Evolutionary conservation across 2,888 invertebrate species (phyloP).

Genomic region (Morpho helenor): DNA sequence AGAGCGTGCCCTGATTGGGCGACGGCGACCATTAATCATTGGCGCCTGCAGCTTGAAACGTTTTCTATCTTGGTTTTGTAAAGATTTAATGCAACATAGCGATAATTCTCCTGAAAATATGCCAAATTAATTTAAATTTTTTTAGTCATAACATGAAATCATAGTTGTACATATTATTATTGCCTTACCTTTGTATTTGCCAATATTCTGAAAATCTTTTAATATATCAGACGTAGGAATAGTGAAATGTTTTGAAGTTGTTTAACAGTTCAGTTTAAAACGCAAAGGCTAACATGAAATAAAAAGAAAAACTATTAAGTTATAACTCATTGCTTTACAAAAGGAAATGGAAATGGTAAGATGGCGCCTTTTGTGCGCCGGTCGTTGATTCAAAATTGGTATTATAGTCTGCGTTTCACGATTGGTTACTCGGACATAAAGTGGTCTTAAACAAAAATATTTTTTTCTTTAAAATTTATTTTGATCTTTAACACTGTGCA

Average conservation of each 20-base stretch:
- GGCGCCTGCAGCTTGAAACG: slow-evolving; percentile 47
- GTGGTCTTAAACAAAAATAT: slow-evolving; percentile 22
- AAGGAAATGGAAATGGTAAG: slow-evolving; percentile 31
- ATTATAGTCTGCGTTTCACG: slow-evolving; percentile 30
- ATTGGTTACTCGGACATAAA: slow-evolving; percentile 36
- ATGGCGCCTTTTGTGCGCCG: slow-evolving; percentile 37
- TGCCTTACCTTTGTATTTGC: too few species aligned
- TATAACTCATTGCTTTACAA: slow-evolving; percentile 2
- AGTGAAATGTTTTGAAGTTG: too few species aligned
- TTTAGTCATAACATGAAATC: neutral
- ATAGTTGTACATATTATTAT: too few species aligned
- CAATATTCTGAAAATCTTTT: too few species aligned
- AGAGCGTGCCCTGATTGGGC: slow-evolving; percentile 62
- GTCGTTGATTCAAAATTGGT: slow-evolving; percentile 34
- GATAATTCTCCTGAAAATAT: slow-evolving; percentile 17
- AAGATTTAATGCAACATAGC: slow-evolving; percentile 21
- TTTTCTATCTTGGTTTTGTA: slow-evolving; percentile 29
- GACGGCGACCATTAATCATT: slow-evolving; percentile 57
- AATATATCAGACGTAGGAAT: too few species aligned
- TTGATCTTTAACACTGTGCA: slow-evolving; percentile 14
- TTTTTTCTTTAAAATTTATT: neutral
- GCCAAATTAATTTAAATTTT: neutral
- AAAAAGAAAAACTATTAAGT: slow-evolving; percentile 1
- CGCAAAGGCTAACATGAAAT: neutral
- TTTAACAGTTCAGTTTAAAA: too few species aligned